Base-by-base conservation (phyloP, 2,113 vertebrate genomes). In the Bungarus multicinctus region DNA sequence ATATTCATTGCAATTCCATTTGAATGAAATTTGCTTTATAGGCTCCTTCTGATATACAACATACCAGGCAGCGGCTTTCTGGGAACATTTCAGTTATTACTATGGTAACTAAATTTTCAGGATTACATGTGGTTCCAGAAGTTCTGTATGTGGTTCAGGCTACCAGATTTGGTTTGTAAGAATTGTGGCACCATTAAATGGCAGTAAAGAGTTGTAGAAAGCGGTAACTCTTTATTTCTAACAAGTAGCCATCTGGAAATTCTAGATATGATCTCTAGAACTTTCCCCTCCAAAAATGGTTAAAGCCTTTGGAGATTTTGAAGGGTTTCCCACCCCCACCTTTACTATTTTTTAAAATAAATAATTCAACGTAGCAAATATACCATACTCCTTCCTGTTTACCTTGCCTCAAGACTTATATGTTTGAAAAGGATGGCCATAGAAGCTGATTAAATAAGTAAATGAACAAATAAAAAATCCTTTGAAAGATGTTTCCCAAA, bases 271-370 rank as follows among this genome's bases (percentile, higher is more conserved):
- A 7, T 81, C 3, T 34, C 18, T 81, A 43, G 74, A 43, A 81
- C 6, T 1, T 3, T 2, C 6, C 23, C 2, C 1, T 23, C 2
- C 57, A 3, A 2, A 81, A 39, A 22, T 81, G 34, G 18, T 6
- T 43, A 43, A 39, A 69, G 12, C 12, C n/a, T 30, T n/a, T 18
- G 30, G 5, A 34, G 30, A 16, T 69, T 69, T n/a, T n/a, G 6
- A 69, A n/a, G 60, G 1, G 22, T 23, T 57, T 54, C 5, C 1
- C 4, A 6, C 5, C 22, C 22, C 22, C 20, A 0, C 22, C 55
- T 57, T 57, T 57, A 57, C 22, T 57, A 57, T 23, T 57, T 57
- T 57, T 57, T 2, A 7, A 57, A 57, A 57, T 57, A 57, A 57
- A 57, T 57, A 23, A 57, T 20, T 57, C 20, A 57, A 57, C 1